A percentile compares a stretch with the other conserved stretches of the same genome.
These are phyloP conservation scores for Neria commutata DNA, from an alignment of 2,888 invertebrate genomes.

Conservation along the genomic window DNA sequence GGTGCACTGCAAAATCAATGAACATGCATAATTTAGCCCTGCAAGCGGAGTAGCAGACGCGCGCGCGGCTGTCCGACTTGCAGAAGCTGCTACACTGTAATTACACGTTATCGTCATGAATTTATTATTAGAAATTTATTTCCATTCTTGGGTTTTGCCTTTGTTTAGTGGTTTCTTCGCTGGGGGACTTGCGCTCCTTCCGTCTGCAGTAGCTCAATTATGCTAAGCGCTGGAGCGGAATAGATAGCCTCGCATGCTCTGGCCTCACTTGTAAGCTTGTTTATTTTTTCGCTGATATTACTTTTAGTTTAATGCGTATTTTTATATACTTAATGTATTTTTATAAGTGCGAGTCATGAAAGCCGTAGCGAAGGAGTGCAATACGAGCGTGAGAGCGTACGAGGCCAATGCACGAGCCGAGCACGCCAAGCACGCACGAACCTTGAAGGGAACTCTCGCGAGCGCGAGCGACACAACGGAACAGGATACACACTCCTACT, in stretches of 20 bases:
- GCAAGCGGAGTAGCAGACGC: constrained; percentile 20
- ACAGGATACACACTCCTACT: too few species aligned
- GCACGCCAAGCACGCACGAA: too few species aligned
- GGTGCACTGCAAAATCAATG: constrained; percentile 45
- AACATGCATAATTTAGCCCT: constrained; percentile 48
- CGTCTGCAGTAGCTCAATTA: neutral
- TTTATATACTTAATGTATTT: constrained; percentile 6
- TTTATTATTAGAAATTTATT: constrained; percentile 8
- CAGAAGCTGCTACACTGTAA: constrained; percentile 13
- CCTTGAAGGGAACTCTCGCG: too few species aligned
- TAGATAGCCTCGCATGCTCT: neutral
- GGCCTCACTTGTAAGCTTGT: constrained; percentile 4
- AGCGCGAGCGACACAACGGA: too few species aligned
- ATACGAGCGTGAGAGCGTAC: neutral
- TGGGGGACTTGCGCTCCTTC: neutral
- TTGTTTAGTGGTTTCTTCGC: neutral
- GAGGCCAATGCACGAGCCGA: too few species aligned
- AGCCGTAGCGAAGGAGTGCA: neutral
- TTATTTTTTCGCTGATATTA: too few species aligned
- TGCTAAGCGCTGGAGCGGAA: neutral
- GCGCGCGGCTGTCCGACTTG: constrained; percentile 19
- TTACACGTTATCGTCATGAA: neutral
- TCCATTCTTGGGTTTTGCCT: neutral
- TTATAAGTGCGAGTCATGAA: neutral
- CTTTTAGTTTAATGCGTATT: neutral